Base-by-base conservation (phyloP, 2,888 invertebrate species). In the Eristalis arbustorum region DNA sequence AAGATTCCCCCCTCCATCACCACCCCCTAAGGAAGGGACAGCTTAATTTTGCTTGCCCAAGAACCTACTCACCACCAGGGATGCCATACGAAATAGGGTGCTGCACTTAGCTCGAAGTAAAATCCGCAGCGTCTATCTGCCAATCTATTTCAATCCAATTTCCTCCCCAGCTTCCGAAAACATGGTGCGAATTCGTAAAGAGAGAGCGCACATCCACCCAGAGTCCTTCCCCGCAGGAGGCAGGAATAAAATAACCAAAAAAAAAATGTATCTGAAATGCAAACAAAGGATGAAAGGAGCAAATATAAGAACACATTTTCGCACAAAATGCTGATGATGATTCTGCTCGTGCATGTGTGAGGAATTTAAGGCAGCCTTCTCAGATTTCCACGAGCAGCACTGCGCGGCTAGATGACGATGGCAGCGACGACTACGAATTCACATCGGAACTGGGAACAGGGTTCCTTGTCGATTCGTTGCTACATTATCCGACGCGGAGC, bases 231-330 rank as follows among this genome's bases (percentile, higher is more conserved):
- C 31, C 31, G 31, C 49, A 67, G n/a, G 1, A 64, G 59, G 56
- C 61, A 34, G 59, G 42, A 59, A 71, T 49, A 37, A 42, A 22
- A 74, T 34, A 8, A 37, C 23, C 34, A 13, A 23, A 37, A 18
- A n/a, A 3, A 1, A 59, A 10, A 18, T n/a, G 42, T 31, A 31
- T 84, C 64, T 28, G 34, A 68, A 80, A 67, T 56, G 74, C 78
- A 82, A 82, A 82, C 85, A 87, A 87, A 74, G 74, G 78, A 71
- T 74, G 57, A 71, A 82, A 78, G 78, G 71, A 87, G 78, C 85
- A 82, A 85, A 82, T 78, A 82, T 63, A 68, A 66, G 66, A 73
- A 82, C 82, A 85, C 64, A 85, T 85, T 82, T 85, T 77, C 84
- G 23, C 81, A 31, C 31, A 81, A 84, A 84, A 76, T 76, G 76